Conservation (phyloP, 2,888 invertebrate species). For the Melangyna quadrimaculata region DNA sequence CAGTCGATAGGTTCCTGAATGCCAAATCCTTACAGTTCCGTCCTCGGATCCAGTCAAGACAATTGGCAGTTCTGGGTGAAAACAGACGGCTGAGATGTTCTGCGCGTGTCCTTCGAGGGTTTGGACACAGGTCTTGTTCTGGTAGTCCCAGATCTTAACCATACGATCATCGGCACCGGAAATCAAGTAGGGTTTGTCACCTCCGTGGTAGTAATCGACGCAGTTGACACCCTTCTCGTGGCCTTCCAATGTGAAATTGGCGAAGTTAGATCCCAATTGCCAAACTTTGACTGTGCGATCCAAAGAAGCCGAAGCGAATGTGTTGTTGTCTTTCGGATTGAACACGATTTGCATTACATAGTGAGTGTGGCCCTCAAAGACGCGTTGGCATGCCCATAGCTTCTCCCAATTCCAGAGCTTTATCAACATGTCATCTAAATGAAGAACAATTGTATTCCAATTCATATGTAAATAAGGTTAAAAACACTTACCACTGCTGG, state of each 20-base stretch:
- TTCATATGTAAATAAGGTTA: neutral
- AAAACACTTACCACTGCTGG: conserved; percentile 91
- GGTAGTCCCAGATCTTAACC: conserved; percentile 99
- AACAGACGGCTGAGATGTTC: conserved; percentile 97
- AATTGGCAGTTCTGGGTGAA: conserved; percentile 99
- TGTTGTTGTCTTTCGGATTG: conserved; percentile 99
- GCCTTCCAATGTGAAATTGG: conserved; percentile 98
- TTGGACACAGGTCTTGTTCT: conserved; percentile 99
- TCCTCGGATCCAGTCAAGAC: conserved; percentile 99
- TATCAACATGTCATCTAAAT: conserved; percentile 96
- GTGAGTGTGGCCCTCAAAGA: conserved; percentile 99
- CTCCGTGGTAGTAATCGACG: conserved; percentile 99
- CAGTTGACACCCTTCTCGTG: conserved; percentile 99
- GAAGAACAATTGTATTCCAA: neutral
- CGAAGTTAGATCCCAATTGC: conserved; percentile 98
- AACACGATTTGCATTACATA: conserved; percentile 99
- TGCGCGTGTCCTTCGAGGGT: conserved; percentile 98
- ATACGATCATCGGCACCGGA: conserved; percentile 99
- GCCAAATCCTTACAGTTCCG: conserved; percentile 98
- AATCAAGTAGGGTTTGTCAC: conserved; percentile 99
- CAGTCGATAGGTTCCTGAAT: conserved; percentile 97
- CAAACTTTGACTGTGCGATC: conserved; percentile 99
- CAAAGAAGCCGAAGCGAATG: conserved; percentile 99
- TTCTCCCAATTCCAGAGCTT: conserved; percentile 99
- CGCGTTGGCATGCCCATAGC: conserved; percentile 98